These are phyloP conservation scores for Folsomia candida DNA, from an alignment of 2,888 invertebrate species.

Conservation along the genomic window DNA sequence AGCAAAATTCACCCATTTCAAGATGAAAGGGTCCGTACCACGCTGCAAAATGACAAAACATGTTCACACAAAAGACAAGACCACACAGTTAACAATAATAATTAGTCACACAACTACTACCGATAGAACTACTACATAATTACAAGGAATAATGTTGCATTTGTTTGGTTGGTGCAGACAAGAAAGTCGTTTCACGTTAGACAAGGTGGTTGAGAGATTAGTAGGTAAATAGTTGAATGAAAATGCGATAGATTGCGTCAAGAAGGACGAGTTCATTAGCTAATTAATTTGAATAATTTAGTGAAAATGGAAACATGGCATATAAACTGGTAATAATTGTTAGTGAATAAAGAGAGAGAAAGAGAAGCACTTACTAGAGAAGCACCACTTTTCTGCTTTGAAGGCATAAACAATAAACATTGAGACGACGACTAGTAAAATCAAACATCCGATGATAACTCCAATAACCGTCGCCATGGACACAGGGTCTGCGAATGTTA, in stretches of 20 bases:
- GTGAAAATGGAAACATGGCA: neutral
- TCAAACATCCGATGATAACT: conserved; percentile 54
- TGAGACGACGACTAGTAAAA: conserved; percentile 54
- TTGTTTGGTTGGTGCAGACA: neutral
- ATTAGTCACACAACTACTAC: neutral
- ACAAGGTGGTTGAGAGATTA: neutral
- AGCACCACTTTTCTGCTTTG: conserved; percentile 55
- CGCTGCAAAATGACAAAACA: conserved; percentile 31
- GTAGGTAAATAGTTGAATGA: neutral
- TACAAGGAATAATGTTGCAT: neutral
- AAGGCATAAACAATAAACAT: conserved; percentile 54
- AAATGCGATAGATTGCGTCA: neutral
- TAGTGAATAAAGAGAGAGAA: conserved; percentile 34
- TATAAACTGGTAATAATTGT: conserved; percentile 20
- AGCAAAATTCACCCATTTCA: conserved; percentile 32
- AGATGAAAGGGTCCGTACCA: conserved; percentile 44
- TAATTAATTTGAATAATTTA: neutral
- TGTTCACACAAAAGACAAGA: conserved; percentile 4
- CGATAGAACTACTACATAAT: neutral
- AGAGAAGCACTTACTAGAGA: conserved; percentile 53
- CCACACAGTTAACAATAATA: neutral
- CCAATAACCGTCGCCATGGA: conserved; percentile 55
- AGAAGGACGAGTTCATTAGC: neutral
- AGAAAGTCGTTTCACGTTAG: neutral
- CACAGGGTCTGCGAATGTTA: conserved; percentile 53